phyloP scores from a whole-genome alignment of 2,888 invertebrate species.

The Entomobrya proxima region DNA sequence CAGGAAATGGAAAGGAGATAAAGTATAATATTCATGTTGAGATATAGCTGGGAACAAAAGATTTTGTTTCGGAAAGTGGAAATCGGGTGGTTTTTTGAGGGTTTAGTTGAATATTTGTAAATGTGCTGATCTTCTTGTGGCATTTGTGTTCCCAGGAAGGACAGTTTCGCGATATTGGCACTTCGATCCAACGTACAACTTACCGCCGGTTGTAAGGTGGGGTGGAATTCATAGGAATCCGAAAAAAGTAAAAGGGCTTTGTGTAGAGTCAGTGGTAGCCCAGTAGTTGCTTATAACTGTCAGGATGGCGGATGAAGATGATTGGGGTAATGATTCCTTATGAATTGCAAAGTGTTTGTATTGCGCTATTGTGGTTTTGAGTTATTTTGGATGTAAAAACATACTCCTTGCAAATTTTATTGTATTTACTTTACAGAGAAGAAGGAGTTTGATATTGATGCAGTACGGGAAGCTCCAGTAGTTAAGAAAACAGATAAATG shows the following conservation, averaged over 20 bases:
- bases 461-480: constrained; percentile 20
- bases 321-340: constrained; percentile 69
- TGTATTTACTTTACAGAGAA: constrained; percentile 54
- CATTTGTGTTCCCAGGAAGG: too few species aligned
- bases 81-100: too few species aligned
- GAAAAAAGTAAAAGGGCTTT: neutral
- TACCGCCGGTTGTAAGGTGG: too few species aligned
- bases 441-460: constrained; percentile 63
- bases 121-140: too few species aligned
- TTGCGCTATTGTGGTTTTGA: neutral
- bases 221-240: neutral
- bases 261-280: neutral
- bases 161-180: too few species aligned
- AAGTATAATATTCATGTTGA: too few species aligned
- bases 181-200: too few species aligned
- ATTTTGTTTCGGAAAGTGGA: too few species aligned
- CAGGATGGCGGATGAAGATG: constrained; percentile 71
- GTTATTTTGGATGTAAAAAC: neutral
- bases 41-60: too few species aligned
- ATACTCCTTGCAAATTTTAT: constrained; percentile 8
- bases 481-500: constrained; percentile 70
- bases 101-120: too few species aligned
- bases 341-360: neutral
- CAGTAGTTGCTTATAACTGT: too few species aligned
- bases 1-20: too few species aligned